phyloP scores from a whole-genome alignment of 2,888 invertebrate species.

The Pecten maximus region DNA sequence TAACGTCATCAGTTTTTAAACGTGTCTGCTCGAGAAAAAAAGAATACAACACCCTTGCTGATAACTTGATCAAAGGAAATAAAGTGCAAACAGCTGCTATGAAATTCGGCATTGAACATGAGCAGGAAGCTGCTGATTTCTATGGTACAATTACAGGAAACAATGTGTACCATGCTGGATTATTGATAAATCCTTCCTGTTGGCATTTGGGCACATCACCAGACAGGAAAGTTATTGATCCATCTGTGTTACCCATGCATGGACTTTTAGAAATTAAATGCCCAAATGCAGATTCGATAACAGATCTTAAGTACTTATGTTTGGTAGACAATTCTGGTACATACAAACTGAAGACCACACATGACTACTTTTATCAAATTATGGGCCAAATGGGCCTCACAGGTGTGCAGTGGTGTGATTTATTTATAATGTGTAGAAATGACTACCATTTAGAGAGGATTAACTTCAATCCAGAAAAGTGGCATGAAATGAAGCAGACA shows the following conservation, averaged over 20 bases:
- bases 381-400: background rate
- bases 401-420: background rate
- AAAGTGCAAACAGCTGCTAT: background rate
- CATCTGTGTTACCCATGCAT: too few relatives aligned
- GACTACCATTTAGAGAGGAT: constrained; percentile 31
- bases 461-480: constrained; percentile 9
- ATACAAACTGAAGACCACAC: background rate
- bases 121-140: background rate
- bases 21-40: background rate
- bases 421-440: constrained; percentile 36
- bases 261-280: too few relatives aligned
- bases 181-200: background rate
- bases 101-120: background rate
- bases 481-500: background rate
- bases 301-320: too few relatives aligned
- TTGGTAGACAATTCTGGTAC: background rate
- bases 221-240: too few relatives aligned
- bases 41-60: background rate
- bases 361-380: background rate
- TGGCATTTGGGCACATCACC: too few relatives aligned
- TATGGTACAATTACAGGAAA: background rate
- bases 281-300: too few relatives aligned
- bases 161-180: background rate
- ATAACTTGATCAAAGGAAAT: background rate
- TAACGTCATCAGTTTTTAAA: background rate